Conservation (phyloP, 2,113 vertebrate genomes). For the Porphyrio hochstetteri region DNA sequence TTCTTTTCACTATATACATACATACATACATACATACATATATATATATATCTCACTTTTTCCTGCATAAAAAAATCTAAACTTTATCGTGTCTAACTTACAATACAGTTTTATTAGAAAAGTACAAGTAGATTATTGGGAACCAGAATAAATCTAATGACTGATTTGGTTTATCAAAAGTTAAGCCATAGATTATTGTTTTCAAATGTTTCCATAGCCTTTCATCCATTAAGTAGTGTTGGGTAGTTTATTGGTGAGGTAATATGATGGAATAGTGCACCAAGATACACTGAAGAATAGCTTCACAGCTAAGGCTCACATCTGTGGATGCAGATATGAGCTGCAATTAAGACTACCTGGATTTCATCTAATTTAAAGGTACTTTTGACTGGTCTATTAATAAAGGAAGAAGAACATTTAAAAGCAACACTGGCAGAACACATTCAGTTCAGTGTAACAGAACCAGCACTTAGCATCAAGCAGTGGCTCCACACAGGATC, state of each 20-base stretch:
- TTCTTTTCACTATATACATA: not conserved
- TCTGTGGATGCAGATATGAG: not conserved
- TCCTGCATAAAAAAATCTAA: not conserved
- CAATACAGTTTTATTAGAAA: not conserved
- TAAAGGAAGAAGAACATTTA: not conserved
- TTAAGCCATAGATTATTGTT: not conserved
- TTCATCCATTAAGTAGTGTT: not conserved
- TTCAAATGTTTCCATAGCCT: not conserved
- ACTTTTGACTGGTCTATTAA: not conserved
- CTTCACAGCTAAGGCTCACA: not conserved
- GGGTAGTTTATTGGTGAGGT: rapidly evolving
- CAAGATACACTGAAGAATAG: not conserved
- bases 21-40: too few species aligned
- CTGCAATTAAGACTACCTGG: not conserved
- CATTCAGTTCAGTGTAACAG: not conserved
- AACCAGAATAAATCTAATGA: not conserved
- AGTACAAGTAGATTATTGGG: not conserved
- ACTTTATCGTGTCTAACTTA: too few species aligned
- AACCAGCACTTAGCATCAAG: not conserved
- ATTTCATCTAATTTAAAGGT: not conserved
- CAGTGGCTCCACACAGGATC: not conserved
- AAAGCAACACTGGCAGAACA: not conserved
- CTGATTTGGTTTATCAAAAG: not conserved
- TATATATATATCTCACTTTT: not conserved
- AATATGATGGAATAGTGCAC: not conserved